Evolutionary conservation across 2,888 invertebrate genomes (phyloP).

Genomic region (Synanthedon andrenaeformis): DNA sequence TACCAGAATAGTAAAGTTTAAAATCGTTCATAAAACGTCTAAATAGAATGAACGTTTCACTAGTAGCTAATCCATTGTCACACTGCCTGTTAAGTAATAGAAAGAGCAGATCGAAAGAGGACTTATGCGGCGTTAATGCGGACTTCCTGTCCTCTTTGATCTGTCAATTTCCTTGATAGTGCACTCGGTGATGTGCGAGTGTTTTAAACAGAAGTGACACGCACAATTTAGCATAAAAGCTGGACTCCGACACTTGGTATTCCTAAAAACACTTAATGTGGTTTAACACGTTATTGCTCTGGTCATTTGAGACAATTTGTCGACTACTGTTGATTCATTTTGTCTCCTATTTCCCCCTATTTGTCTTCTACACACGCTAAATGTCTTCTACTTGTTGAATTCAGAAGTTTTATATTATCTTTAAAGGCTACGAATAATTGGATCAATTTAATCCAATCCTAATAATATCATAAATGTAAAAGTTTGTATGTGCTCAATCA

Average conservation of each 20-base stretch:
- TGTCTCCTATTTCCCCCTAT: too few species aligned
- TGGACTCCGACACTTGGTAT: constrained; percentile 20
- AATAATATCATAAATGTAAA: too few species aligned
- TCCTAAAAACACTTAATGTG: constrained; percentile 54
- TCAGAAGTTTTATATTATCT: too few species aligned
- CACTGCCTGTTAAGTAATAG: constrained; percentile 10
- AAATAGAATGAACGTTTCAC: not conserved
- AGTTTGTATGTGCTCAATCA: too few species aligned
- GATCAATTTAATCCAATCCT: too few species aligned
- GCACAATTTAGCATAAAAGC: constrained; percentile 31
- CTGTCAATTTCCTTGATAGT: constrained; percentile 55
- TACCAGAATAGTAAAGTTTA: too few species aligned
- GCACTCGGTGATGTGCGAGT: constrained; percentile 37
- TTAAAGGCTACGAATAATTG: too few species aligned
- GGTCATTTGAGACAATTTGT: constrained; percentile 55
- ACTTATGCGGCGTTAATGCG: constrained; percentile 47
- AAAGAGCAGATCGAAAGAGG: constrained; percentile 39
- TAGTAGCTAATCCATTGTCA: not conserved
- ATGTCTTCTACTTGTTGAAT: too few species aligned
- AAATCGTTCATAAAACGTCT: too few species aligned
- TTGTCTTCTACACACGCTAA: too few species aligned
- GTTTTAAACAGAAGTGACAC: constrained; percentile 39
- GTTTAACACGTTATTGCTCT: constrained; percentile 48
- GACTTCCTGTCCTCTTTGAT: constrained; percentile 60
- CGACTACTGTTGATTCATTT: constrained; percentile 9